phyloP scores from a whole-genome alignment of 2,113 vertebrate genomes.

The Pagrus major region DNA sequence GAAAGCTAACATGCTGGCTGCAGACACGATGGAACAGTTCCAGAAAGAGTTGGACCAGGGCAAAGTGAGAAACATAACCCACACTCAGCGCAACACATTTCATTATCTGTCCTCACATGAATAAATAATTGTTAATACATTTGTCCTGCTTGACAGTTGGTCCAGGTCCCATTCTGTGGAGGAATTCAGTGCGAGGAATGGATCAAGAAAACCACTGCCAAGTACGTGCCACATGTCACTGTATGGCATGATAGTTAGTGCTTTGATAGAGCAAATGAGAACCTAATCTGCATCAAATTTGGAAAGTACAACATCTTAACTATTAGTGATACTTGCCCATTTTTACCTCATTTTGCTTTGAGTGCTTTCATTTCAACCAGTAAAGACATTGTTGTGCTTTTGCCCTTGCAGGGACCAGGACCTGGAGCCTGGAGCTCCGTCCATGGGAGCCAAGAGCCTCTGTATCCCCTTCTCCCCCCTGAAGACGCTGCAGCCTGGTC shows the following conservation, averaged over 20 bases:
- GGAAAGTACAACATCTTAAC: neutral
- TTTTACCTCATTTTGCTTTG: neutral
- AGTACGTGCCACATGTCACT: conserved; percentile 79
- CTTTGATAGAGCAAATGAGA: neutral
- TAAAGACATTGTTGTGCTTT: conserved; percentile 2
- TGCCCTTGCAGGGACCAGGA: conserved; percentile 92
- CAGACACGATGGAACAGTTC: conserved; percentile 92
- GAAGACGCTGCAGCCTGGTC: conserved; percentile 85
- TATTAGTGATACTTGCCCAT: too few relatives aligned
- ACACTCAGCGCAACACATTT: neutral
- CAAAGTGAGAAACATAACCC: conserved; percentile 84
- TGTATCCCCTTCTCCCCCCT: conserved; percentile 97
- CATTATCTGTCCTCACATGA: neutral
- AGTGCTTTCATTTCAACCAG: neutral
- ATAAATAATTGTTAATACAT: neutral
- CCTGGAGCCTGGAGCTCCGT: conserved; percentile 95
- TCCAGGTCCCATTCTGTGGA: conserved; percentile 98
- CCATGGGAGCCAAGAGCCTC: conserved; percentile 98
- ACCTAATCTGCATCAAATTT: neutral
- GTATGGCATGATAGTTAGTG: neutral
- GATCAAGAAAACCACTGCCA: conserved; percentile 98
- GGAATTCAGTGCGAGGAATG: conserved; percentile 94
- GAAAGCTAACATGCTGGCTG: conserved; percentile 91
- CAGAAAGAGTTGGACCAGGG: conserved; percentile 93
- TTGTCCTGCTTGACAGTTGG: conserved; percentile 84